Base-by-base conservation (phyloP, 2,888 invertebrate genomes). In the Ichneumoninae sp. region DNA sequence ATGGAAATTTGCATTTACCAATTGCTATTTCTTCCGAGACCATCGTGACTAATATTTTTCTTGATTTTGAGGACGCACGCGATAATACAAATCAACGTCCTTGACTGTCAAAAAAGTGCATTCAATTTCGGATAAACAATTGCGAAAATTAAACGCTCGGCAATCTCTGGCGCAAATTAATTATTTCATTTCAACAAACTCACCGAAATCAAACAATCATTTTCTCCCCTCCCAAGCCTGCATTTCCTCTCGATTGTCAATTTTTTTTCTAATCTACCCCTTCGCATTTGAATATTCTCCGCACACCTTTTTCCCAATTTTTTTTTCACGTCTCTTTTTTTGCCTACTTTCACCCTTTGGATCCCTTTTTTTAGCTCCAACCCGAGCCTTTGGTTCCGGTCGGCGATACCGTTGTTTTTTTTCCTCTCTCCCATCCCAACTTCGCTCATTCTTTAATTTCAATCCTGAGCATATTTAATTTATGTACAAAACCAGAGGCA, bases 241-340 rank as follows among this genome's bases (percentile, higher is more conserved):
- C 54, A 36, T 50, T 71, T 75, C 76, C 85, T 74, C 44, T 40
- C 75, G 70, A 79, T 75, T 70, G 81, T 82, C 57, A 81, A 10
- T 82, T 85, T 86, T 86, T 86, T 87, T 86, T 81, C 10, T 2
- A 40, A 40, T 78, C 85, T 60, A 76, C 57, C 81, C 83, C 82
- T 57, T 69, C 77, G 83, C 83, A 88, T 88, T 88, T 87, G 83
- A 87, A 88, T 87, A 81, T 79, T 80, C 78, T 66, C 50, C 44
- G 54, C 30, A 47, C n/a, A 47, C n/a, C 83, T 40, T 40, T 40
- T 40, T 40, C 10, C 40, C 10, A 10, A 1, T 10, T 81, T 74
- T 87, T 60, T 73, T 65, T 47, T 52, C 77, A n/a, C 68, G 33
- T 60, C 71, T 84, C 83, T 86, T 83, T 81, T 84, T 81, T 78